These are phyloP conservation scores for Pipra filicauda DNA, from an alignment of 2,113 vertebrate genomes.

Conservation along the genomic window DNA sequence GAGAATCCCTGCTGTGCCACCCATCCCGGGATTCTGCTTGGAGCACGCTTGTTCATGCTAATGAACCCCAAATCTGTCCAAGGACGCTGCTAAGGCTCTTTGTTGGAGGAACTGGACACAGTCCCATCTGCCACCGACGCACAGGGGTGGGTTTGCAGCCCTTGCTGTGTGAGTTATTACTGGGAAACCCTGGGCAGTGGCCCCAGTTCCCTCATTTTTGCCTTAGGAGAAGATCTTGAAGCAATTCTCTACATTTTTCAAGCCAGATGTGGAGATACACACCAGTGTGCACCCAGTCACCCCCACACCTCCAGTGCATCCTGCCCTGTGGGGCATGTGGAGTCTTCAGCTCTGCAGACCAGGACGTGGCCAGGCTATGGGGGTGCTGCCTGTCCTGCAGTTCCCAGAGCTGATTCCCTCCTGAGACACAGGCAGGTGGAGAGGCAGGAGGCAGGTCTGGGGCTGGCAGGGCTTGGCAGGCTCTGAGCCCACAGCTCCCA, in stretches of 20 bases:
- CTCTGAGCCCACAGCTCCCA: not conserved
- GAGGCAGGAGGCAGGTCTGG: not conserved
- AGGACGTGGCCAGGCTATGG: no score
- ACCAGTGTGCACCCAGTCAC: no score
- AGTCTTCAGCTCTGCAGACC: not conserved
- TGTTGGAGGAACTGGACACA: not conserved
- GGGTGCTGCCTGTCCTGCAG: not conserved
- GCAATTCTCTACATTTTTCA: not conserved
- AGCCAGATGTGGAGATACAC: not conserved
- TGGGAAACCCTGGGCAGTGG: not conserved
- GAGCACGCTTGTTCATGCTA: not conserved
- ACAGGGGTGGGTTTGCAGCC: not conserved
- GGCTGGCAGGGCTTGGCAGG: not conserved
- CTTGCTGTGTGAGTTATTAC: not conserved
- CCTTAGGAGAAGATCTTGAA: not conserved
- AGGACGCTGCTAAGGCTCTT: not conserved
- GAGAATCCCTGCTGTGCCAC: not conserved
- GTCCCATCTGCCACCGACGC: not conserved
- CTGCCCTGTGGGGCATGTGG: not conserved
- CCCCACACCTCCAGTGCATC: rapidly evolving
- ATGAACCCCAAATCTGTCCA: not conserved
- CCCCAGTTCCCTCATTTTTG: not conserved
- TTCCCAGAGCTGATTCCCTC: not conserved
- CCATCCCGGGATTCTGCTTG: not conserved
- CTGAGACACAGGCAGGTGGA: not conserved